Conservation (phyloP, 2,888 invertebrate species). For the Nomada ferruginata region DNA sequence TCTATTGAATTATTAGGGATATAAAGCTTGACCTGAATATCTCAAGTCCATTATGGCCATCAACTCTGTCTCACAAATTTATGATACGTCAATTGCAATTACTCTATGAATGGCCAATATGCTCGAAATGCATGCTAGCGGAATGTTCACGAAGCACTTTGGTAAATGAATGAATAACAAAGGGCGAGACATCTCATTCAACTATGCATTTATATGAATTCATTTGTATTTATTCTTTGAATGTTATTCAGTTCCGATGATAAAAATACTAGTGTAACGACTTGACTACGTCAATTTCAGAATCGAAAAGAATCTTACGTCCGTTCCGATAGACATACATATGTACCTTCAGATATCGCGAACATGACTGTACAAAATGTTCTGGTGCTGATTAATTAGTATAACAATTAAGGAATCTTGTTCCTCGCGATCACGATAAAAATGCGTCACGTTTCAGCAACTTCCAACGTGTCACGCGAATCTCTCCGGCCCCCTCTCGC, state of each 20-base stretch:
- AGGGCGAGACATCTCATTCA: neutral
- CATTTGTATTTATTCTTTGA: neutral
- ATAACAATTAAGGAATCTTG: slow-evolving; percentile 25
- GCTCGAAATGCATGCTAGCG: neutral
- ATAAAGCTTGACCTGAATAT: slow-evolving; percentile 10
- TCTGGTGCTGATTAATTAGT: slow-evolving; percentile 31
- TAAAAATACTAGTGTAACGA: neutral
- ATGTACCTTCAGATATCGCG: neutral
- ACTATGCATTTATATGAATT: neutral
- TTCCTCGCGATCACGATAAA: slow-evolving; percentile 31
- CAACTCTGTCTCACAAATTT: slow-evolving; percentile 15
- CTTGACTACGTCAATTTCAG: neutral
- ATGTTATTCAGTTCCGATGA: neutral
- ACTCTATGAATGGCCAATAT: neutral
- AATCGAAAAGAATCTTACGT: neutral
- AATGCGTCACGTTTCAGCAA: slow-evolving; percentile 16
- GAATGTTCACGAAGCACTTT: neutral
- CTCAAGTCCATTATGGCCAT: slow-evolving; percentile 6
- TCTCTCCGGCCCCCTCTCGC: neutral
- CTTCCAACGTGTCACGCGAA: slow-evolving; percentile 1
- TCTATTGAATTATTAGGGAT: neutral
- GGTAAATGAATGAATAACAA: neutral
- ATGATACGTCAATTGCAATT: slow-evolving; percentile 16
- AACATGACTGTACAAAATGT: neutral
- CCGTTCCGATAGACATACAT: neutral